phyloP scores from a whole-genome alignment of 1,140 invertebrate species.

The Zaprionus ghesquierei region DNA sequence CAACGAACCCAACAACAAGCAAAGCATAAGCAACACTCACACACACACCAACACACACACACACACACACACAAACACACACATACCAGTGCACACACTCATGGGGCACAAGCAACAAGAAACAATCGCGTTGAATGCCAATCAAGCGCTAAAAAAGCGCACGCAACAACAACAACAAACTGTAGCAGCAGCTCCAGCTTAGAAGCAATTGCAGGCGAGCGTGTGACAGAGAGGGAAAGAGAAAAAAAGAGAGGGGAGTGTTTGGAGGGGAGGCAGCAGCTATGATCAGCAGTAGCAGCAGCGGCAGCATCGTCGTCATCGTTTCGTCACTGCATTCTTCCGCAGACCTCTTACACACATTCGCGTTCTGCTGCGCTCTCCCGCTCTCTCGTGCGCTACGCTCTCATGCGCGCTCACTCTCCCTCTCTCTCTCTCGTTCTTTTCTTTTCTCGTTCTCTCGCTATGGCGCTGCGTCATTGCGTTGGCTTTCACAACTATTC shows the following conservation, averaged over 20 bases:
- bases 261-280: background rate
- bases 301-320: conserved; percentile 13
- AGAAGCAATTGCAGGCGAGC: conserved; percentile 34
- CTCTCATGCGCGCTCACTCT: conserved; percentile 31
- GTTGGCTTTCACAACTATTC: conserved; percentile 72
- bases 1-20: conserved; percentile 57
- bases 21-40: conserved; percentile 20
- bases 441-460: background rate
- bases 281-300: conserved; percentile 1
- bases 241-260: conserved; percentile 23
- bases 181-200: conserved; percentile 34
- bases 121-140: conserved; percentile 44
- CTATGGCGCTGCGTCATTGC: background rate
- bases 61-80: background rate
- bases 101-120: conserved; percentile 13
- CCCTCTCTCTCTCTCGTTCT: background rate
- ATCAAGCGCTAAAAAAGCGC: conserved; percentile 21
- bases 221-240: conserved; percentile 4
- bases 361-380: conserved; percentile 29
- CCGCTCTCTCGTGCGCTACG: conserved; percentile 9
- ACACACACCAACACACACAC: background rate
- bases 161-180: conserved; percentile 20
- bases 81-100: too few species aligned
- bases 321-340: conserved; percentile 36
- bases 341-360: too few species aligned